Percentiles rank a stretch among this genome's conserved stretches.
phyloP scores from a whole-genome alignment of 2,113 vertebrate genomes.

The Proteles cristata region DNA sequence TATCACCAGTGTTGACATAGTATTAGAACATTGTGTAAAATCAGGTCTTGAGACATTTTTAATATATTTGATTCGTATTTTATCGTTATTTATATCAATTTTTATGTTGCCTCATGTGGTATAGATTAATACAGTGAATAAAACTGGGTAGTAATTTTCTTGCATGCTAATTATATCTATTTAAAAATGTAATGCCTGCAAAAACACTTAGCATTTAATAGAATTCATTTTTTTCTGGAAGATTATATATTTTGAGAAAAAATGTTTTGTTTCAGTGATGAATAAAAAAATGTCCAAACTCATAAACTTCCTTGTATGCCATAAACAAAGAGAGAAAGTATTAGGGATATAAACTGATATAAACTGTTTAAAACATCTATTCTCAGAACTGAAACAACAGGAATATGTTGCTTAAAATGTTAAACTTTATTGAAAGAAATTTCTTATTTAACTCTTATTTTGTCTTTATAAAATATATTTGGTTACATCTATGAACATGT shows the following conservation, averaged over 20 bases:
- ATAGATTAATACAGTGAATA: constrained; percentile 31
- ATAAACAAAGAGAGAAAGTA: neutral
- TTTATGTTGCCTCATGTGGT: constrained; percentile 12
- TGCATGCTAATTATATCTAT: neutral
- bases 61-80: constrained; percentile 29
- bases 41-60: constrained; percentile 43
- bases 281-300: constrained; percentile 6
- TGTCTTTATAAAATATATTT: constrained; percentile 13
- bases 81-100: constrained; percentile 27
- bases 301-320: constrained; percentile 6
- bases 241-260: constrained; percentile 7
- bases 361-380: constrained; percentile 42
- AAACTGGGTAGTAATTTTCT: constrained; percentile 56
- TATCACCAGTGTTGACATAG: constrained; percentile 5
- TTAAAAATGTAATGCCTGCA: constrained; percentile 10
- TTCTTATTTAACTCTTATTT: constrained; percentile 34
- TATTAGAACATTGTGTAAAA: constrained; percentile 15
- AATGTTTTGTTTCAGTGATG: neutral
- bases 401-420: constrained; percentile 43
- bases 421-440: constrained; percentile 44
- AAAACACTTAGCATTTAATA: constrained; percentile 24
- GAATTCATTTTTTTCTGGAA: neutral
- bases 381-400: neutral
- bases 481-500: neutral
- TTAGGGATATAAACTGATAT: constrained; percentile 44